phyloP scores from a whole-genome alignment of 2,113 vertebrate genomes.

The Brachyistius frenatus region DNA sequence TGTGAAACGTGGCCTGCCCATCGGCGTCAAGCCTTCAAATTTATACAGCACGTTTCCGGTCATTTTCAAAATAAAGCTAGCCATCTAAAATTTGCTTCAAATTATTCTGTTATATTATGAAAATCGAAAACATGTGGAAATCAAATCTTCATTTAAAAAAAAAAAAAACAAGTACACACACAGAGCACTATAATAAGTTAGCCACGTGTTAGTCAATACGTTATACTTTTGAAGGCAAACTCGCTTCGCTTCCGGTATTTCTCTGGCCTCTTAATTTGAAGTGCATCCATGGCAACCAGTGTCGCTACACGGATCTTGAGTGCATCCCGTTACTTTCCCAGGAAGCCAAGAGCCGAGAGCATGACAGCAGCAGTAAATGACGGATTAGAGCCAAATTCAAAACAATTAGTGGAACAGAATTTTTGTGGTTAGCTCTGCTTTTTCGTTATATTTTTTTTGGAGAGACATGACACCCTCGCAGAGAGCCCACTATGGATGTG shows the following conservation, averaged over 20 bases:
- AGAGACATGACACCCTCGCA: constrained; percentile 66
- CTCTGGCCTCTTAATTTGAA: not conserved
- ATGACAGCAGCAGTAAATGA: not conserved
- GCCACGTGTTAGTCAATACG: too few relatives aligned
- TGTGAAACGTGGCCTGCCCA: too few relatives aligned
- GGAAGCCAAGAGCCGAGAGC: not conserved
- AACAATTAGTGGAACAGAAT: not conserved
- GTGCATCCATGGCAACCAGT: constrained; percentile 65
- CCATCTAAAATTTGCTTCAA: too few relatives aligned
- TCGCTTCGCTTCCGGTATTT: constrained; percentile 10
- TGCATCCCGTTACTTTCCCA: constrained; percentile 51
- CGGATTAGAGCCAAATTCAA: not conserved
- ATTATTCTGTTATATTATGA: too few relatives aligned
- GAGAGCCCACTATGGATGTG: constrained; percentile 60
- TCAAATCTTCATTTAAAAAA: too few relatives aligned
- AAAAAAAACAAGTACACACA: too few relatives aligned
- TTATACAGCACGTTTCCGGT: too few relatives aligned
- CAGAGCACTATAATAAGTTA: too few relatives aligned
- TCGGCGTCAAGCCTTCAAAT: too few relatives aligned
- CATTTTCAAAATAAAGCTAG: too few relatives aligned
- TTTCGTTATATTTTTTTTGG: not conserved
- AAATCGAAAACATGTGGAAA: too few relatives aligned
- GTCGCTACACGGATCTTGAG: constrained; percentile 19
- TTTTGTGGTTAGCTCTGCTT: not conserved
- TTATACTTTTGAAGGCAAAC: too few relatives aligned